Conservation (phyloP, 2,888 invertebrate genomes). For the Fragum whitleyi region DNA sequence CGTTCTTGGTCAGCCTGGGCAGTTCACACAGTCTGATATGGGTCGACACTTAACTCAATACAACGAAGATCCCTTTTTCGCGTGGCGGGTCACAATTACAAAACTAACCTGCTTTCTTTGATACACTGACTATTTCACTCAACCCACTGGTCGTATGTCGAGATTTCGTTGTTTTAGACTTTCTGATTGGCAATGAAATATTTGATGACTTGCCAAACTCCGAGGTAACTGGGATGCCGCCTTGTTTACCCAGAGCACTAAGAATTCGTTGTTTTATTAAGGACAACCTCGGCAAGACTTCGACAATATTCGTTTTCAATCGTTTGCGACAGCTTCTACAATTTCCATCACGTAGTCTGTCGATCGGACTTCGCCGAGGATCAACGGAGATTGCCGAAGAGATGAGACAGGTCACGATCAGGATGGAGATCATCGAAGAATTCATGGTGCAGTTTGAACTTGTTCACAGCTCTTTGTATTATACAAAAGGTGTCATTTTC, state of each 20-base stretch:
- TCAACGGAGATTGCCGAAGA: neutral
- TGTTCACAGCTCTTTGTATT: too few species aligned
- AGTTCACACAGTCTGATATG: too few species aligned
- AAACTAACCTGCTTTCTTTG: constrained; percentile 42
- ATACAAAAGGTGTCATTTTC: too few species aligned
- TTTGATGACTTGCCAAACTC: neutral
- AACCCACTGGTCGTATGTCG: constrained; percentile 14
- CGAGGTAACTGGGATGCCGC: neutral
- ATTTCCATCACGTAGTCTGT: constrained; percentile 44
- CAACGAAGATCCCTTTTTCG: too few species aligned
- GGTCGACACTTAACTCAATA: too few species aligned
- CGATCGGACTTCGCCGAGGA: constrained; percentile 27
- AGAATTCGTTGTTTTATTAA: constrained; percentile 55
- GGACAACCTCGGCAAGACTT: constrained; percentile 49
- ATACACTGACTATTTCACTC: constrained; percentile 54
- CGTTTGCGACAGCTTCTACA: constrained; percentile 43
- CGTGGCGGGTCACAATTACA: too few species aligned
- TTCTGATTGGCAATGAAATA: neutral
- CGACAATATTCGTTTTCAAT: constrained; percentile 32
- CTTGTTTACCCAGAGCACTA: constrained; percentile 47
- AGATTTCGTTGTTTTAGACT: neutral
- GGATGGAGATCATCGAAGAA: neutral
- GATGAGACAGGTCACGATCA: neutral
- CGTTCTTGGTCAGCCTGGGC: too few species aligned
- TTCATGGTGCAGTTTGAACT: too few species aligned